phyloP scores from a whole-genome alignment of 2,113 vertebrate genomes.

The Coptodon bakossiorum region DNA sequence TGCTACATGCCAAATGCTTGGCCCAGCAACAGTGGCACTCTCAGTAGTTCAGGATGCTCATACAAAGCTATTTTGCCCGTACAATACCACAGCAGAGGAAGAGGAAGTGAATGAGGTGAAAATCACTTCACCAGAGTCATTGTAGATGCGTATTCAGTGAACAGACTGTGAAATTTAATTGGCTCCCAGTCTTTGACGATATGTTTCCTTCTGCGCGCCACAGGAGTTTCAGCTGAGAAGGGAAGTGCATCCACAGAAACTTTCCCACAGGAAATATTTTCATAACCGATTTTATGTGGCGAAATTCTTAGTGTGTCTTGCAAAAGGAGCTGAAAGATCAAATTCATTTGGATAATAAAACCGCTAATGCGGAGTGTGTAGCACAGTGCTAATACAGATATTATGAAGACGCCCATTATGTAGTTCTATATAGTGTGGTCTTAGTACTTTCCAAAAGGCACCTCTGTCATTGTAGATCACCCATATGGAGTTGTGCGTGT shows the following conservation, averaged over 20 bases:
- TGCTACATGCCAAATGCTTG: conserved; percentile 6
- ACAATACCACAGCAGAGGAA: background rate
- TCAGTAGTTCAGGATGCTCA: conserved; percentile 22
- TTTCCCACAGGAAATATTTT: conserved; percentile 58
- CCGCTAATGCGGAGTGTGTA: conserved; percentile 8
- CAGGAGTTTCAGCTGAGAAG: conserved; percentile 36
- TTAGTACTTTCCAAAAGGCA: background rate
- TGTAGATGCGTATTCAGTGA: conserved; percentile 19
- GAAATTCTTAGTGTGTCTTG: conserved; percentile 15
- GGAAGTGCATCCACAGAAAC: conserved; percentile 48
- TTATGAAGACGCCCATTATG: background rate
- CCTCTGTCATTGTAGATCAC: background rate
- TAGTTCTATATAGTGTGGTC: background rate
- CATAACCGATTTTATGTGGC: conserved; percentile 29
- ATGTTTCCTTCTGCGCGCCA: conserved; percentile 34
- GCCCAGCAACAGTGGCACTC: background rate
- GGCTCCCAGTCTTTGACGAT: conserved; percentile 29
- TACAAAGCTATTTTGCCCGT: background rate
- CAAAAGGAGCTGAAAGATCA: background rate
- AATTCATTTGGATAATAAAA: background rate
- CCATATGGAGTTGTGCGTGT: background rate
- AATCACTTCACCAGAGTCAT: conserved; percentile 12
- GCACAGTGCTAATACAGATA: background rate
- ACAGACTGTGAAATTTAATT: conserved; percentile 61
- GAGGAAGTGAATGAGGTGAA: background rate